Percentiles rank a stretch among this genome's conserved stretches.
These are phyloP conservation scores for Hermatobates lingyangjiaoensis DNA, from an alignment of 1,140 invertebrate species.

Conservation along the genomic window DNA sequence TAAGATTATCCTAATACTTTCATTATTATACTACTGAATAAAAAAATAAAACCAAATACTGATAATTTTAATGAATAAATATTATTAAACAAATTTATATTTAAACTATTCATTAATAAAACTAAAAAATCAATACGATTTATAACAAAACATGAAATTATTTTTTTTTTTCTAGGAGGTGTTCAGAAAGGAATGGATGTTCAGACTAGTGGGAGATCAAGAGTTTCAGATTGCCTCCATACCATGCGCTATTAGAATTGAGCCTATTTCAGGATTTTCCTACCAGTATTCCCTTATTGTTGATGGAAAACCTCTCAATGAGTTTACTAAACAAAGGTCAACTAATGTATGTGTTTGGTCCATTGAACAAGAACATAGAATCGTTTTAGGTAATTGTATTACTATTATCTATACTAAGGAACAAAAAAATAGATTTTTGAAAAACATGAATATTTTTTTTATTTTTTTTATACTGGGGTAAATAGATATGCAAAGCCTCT, in stretches of 20 bases:
- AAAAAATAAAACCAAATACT: too few species aligned
- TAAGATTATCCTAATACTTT: too few species aligned
- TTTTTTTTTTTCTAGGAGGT: conserved; percentile 37
- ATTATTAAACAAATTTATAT: too few species aligned
- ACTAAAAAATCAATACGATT: neutral
- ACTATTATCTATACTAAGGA: neutral
- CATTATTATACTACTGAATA: too few species aligned
- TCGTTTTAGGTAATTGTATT: conserved; percentile 45
- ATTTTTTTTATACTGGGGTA: too few species aligned
- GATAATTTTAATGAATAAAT: too few species aligned
- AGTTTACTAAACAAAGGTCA: conserved; percentile 55
- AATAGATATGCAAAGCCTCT: neutral
- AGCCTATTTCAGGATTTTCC: conserved; percentile 56
- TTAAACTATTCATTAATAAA: too few species aligned
- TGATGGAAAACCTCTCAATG: conserved; percentile 53
- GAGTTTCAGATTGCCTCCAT: conserved; percentile 29
- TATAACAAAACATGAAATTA: neutral
- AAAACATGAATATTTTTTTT: neutral
- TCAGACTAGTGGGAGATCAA: conserved; percentile 59
- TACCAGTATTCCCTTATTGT: conserved; percentile 59
- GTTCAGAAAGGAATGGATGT: conserved; percentile 65
- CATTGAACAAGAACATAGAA: conserved; percentile 29
- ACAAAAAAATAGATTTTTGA: neutral
- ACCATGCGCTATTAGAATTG: conserved; percentile 33
- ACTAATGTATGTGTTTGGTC: conserved; percentile 47